phyloP scores from a whole-genome alignment of 2,113 vertebrate species.

The Philantomba maxwellii region DNA sequence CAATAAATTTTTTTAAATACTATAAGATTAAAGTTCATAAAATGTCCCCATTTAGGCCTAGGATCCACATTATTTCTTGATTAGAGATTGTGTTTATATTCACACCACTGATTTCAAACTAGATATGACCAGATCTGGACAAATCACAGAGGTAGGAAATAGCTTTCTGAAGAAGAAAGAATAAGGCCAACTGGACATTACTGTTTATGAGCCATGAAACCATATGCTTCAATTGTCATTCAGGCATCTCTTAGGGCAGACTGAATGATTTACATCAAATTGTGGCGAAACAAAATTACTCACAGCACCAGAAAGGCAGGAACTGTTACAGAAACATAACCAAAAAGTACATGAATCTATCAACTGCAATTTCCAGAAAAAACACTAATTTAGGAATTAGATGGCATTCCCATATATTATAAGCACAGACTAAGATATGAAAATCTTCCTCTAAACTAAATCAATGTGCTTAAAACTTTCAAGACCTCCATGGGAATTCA shows the following conservation, averaged over 20 bases:
- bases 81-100: not conserved
- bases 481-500: constrained; percentile 7
- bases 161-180: not conserved
- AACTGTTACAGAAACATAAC: constrained; percentile 26
- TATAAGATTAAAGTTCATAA: constrained; percentile 19
- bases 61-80: not conserved
- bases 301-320: not conserved
- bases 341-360: not conserved
- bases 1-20: not conserved
- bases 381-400: not conserved
- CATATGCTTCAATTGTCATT: not conserved
- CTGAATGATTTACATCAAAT: not conserved
- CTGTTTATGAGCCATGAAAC: not conserved
- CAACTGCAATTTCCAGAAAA: not conserved
- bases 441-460: constrained; percentile 20
- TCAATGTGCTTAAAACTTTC: constrained; percentile 25
- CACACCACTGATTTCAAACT: not conserved
- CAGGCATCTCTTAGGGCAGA: not conserved
- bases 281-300: not conserved
- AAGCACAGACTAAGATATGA: not conserved
- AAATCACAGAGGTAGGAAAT: not conserved
- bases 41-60: not conserved
- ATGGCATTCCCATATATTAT: not conserved
- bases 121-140: not conserved
- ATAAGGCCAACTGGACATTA: not conserved